Percentiles rank a stretch among this genome's conserved stretches.
Evolutionary conservation across 2,113 vertebrate species (phyloP).

Genomic region (Hydrolagus affinis): DNA sequence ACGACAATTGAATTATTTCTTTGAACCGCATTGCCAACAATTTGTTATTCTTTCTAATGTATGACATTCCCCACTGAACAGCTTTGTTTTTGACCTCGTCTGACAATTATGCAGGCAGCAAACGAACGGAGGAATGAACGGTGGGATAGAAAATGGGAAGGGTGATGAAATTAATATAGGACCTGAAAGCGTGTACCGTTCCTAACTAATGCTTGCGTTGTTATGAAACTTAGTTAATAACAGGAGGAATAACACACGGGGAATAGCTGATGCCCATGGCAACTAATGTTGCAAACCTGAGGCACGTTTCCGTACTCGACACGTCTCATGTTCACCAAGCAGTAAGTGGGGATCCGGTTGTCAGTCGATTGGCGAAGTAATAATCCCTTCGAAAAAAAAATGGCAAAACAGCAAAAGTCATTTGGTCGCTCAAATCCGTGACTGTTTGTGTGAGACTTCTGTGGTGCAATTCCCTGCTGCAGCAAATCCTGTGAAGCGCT

Average conservation of each 20-base stretch:
- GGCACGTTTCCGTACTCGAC: no score
- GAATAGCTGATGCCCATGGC: no score
- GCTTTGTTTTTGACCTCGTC: neutral
- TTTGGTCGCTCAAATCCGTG: no score
- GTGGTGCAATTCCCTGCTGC: no score
- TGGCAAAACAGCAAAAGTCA: no score
- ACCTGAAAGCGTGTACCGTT: neutral
- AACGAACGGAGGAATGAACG: neutral
- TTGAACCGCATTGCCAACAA: neutral
- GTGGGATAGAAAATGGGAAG: neutral
- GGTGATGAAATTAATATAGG: neutral
- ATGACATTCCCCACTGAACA: neutral
- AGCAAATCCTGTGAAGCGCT: no score
- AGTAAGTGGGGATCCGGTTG: no score
- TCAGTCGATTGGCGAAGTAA: no score
- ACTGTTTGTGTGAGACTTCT: no score
- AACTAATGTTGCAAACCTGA: no score
- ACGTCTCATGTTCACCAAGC: no score
- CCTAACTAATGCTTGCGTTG: neutral
- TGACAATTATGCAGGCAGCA: neutral
- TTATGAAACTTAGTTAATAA: neutral
- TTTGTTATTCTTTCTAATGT: neutral
- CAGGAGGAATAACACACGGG: neutral
- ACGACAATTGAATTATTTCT: neutral
- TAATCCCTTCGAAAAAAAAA: no score